These are phyloP conservation scores for Colletes collaris DNA, from an alignment of 2,888 invertebrate species.

Conservation along the genomic window DNA sequence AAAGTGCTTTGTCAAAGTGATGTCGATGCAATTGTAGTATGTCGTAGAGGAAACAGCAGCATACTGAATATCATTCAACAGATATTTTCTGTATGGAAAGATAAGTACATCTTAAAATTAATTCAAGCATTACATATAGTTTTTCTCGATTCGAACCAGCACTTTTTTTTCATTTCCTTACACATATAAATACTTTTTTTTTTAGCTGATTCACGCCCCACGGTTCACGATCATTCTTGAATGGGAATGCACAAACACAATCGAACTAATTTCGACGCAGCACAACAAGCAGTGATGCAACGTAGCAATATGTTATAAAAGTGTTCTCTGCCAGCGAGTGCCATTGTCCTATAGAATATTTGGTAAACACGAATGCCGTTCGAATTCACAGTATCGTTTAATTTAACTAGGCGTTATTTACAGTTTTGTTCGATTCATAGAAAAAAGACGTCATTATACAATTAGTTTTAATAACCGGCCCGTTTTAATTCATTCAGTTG, in stretches of 20 bases:
- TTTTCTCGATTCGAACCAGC: not conserved
- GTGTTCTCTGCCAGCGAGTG: slow-evolving; percentile 61
- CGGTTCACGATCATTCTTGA: not conserved
- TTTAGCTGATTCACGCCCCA: too few relatives aligned
- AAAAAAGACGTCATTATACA: slow-evolving; percentile 61
- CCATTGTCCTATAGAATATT: slow-evolving; percentile 46
- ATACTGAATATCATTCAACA: slow-evolving; percentile 47
- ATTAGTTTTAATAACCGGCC: slow-evolving; percentile 84
- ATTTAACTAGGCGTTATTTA: slow-evolving; percentile 79
- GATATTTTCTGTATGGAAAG: slow-evolving; percentile 35
- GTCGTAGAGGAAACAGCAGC: slow-evolving; percentile 43
- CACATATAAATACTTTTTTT: slow-evolving; percentile 14
- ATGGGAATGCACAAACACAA: slow-evolving; percentile 37
- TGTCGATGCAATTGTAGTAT: slow-evolving; percentile 33
- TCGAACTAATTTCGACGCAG: slow-evolving; percentile 45
- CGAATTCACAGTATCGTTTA: slow-evolving; percentile 70
- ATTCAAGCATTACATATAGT: slow-evolving; percentile 34
- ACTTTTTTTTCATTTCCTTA: slow-evolving; percentile 2
- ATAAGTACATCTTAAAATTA: slow-evolving; percentile 60
- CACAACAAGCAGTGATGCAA: slow-evolving; percentile 50
- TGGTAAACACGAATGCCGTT: slow-evolving; percentile 65
- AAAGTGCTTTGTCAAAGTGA: slow-evolving; percentile 67
- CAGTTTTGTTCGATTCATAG: slow-evolving; percentile 72
- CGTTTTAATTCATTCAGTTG: slow-evolving; percentile 89
- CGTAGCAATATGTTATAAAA: slow-evolving; percentile 53